Evolutionary conservation across 2,888 invertebrate genomes (phyloP).

Genomic region (Brenthis daphne): DNA sequence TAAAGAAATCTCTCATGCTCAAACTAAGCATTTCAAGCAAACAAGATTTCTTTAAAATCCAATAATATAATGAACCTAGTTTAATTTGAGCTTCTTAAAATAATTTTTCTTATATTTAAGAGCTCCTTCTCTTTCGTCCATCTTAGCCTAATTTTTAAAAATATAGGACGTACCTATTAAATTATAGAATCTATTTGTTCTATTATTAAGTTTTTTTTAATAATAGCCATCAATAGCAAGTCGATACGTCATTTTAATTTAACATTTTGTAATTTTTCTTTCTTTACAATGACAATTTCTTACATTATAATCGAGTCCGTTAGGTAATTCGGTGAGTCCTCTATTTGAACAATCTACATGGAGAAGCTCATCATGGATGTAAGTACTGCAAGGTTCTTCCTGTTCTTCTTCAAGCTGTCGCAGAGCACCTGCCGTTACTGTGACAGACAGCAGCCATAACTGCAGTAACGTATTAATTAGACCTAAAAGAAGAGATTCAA

Average conservation of each 20-base stretch:
- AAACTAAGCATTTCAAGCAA: no score
- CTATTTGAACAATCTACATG: slow-evolving; percentile 66
- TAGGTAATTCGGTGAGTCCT: slow-evolving; percentile 65
- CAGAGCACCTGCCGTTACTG: slow-evolving; percentile 52
- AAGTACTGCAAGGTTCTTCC: slow-evolving; percentile 53
- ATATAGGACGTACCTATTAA: no score
- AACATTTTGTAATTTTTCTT: no score
- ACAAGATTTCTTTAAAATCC: no score
- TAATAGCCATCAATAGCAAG: neutral
- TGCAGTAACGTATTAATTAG: slow-evolving; percentile 45
- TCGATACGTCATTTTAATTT: no score
- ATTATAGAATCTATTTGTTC: no score
- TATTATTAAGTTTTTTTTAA: neutral
- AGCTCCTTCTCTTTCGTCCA: no score
- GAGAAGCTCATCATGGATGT: slow-evolving; percentile 50
- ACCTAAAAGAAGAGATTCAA: slow-evolving; percentile 18
- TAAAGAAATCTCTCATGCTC: no score
- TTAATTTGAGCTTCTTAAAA: no score
- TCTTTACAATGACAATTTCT: slow-evolving; percentile 37
- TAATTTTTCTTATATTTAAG: no score
- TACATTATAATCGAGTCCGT: slow-evolving; percentile 68
- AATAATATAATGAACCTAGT: no score
- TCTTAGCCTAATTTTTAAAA: no score
- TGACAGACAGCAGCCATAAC: slow-evolving; percentile 60
- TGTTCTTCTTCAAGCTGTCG: slow-evolving; percentile 47